These are phyloP conservation scores for Poecilobothrus nobilitatus DNA, from an alignment of 2,888 invertebrate genomes.

Conservation along the genomic window DNA sequence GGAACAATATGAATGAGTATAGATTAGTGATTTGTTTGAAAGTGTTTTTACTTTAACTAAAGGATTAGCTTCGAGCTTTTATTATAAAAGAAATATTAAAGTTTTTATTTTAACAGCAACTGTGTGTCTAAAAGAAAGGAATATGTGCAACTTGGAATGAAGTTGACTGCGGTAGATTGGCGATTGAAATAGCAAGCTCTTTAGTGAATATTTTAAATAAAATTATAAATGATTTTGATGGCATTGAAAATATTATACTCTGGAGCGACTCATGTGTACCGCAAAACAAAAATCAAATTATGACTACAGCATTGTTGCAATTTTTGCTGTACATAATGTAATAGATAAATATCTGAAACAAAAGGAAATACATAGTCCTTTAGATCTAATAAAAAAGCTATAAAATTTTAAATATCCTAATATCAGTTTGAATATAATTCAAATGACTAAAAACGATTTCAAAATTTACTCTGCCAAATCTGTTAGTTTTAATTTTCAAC, in stretches of 20 bases:
- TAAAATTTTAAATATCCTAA: no score
- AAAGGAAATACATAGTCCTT: no score
- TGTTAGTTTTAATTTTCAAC: not conserved
- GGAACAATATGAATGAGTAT: not conserved
- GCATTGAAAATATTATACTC: conserved; percentile 9
- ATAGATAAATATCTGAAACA: not conserved
- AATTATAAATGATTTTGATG: conserved; percentile 9
- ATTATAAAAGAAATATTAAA: conserved; percentile 12
- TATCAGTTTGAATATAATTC: not conserved
- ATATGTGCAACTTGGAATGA: conserved; percentile 16
- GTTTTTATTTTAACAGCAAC: no score
- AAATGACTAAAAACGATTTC: not conserved
- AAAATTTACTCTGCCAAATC: not conserved
- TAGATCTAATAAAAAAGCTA: no score
- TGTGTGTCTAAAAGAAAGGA: not conserved
- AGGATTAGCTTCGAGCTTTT: conserved; percentile 12
- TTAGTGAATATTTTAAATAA: conserved; percentile 11
- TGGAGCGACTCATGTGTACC: conserved; percentile 13
- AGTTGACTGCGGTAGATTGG: conserved; percentile 11
- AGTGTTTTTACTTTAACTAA: conserved; percentile 13
- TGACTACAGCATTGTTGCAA: conserved; percentile 13
- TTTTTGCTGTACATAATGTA: not conserved
- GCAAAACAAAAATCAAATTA: conserved; percentile 13
- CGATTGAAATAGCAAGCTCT: conserved; percentile 12
- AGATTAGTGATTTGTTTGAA: conserved; percentile 2